Conservation (phyloP, 2,888 invertebrate genomes). For the Deilephila porcellus region DNA sequence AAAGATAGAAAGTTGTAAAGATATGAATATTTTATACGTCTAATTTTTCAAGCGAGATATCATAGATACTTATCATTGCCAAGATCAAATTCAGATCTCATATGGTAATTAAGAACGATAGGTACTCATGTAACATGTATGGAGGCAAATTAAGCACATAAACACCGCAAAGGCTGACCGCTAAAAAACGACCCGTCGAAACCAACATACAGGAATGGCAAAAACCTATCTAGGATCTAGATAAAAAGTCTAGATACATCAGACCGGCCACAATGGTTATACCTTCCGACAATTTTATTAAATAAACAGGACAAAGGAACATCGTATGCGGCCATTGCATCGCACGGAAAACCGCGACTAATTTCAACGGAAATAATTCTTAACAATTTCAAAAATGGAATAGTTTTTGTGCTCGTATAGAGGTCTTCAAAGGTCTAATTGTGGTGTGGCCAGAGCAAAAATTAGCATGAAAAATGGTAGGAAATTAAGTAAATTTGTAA, state of each 20-base stretch:
- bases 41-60: not conserved
- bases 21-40: not conserved
- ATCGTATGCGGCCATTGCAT: slow-evolving; percentile 40
- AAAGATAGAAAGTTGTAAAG: too few species aligned
- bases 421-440: slow-evolving; percentile 7
- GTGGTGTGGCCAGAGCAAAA: slow-evolving; percentile 11
- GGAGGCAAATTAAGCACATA: slow-evolving; percentile 3
- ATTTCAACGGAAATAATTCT: not conserved
- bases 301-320: slow-evolving; percentile 57
- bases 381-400: slow-evolving; percentile 12
- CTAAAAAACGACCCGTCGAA: slow-evolving; percentile 10
- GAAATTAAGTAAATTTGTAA: not conserved
- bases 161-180: not conserved
- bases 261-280: slow-evolving; percentile 29
- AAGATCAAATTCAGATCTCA: not conserved
- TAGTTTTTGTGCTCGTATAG: not conserved
- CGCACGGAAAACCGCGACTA: slow-evolving; percentile 28
- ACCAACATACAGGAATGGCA: slow-evolving; percentile 30
- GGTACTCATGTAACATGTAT: not conserved
- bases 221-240: slow-evolving; percentile 34
- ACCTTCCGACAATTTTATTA: slow-evolving; percentile 54
- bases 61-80: not conserved
- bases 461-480: slow-evolving; percentile 9
- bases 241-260: slow-evolving; percentile 38
- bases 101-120: slow-evolving; percentile 5